These are phyloP conservation scores for Scaptomyza flava DNA, from an alignment of 2,888 invertebrate genomes.

Conservation along the genomic window DNA sequence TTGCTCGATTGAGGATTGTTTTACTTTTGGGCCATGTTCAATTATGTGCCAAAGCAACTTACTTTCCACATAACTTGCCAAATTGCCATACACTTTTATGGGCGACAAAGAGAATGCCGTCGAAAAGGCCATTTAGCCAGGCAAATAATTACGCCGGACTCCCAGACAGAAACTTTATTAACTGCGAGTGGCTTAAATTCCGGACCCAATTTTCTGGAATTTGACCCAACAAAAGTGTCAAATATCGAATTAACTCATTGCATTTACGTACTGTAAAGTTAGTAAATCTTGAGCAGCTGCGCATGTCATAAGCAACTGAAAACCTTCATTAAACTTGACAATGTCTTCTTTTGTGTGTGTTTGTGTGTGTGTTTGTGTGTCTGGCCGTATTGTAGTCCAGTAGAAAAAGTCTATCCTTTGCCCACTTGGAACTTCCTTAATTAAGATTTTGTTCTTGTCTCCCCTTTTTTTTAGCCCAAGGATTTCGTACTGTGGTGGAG, in stretches of 20 bases:
- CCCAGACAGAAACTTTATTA: constrained; percentile 75
- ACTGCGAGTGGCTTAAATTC: constrained; percentile 47
- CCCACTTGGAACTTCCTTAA: constrained; percentile 79
- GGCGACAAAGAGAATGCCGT: constrained; percentile 49
- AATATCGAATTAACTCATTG: constrained; percentile 79
- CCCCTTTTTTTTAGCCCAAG: too few relatives aligned
- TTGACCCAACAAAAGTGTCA: constrained; percentile 74
- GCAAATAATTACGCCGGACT: constrained; percentile 73
- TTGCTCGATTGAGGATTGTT: constrained; percentile 42
- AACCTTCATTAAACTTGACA: constrained; percentile 82
- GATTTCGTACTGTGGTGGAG: constrained; percentile 48
- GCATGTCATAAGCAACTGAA: constrained; percentile 63
- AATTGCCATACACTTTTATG: constrained; percentile 61
- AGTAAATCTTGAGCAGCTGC: constrained; percentile 69
- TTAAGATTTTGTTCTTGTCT: constrained; percentile 74
- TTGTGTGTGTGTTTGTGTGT: constrained; percentile 8
- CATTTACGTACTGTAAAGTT: constrained; percentile 21
- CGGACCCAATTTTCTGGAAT: constrained; percentile 33
- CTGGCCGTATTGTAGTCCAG: constrained; percentile 47
- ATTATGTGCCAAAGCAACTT: constrained; percentile 69
- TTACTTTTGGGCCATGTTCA: constrained; percentile 50
- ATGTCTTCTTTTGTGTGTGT: constrained; percentile 42
- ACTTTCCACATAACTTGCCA: constrained; percentile 70
- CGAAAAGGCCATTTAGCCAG: constrained; percentile 73
- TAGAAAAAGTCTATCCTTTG: constrained; percentile 39